Conservation (phyloP, 1,140 invertebrate genomes). For the Mercenaria mercenaria region DNA sequence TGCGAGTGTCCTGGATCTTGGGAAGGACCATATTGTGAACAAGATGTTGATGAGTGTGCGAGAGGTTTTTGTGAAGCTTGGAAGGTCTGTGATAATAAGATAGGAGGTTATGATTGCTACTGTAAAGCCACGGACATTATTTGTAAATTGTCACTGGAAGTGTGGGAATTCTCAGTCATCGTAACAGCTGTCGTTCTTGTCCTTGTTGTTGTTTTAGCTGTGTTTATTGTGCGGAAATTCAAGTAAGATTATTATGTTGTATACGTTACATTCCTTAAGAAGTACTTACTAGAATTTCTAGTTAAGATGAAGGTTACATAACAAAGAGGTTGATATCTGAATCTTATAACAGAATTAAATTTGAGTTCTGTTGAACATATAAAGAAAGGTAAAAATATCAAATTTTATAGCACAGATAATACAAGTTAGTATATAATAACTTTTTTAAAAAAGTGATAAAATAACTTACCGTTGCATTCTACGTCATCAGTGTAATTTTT, state of each 20-base stretch:
- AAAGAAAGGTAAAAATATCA: too few species aligned
- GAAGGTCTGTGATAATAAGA: not conserved
- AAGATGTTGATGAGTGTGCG: slow-evolving; percentile 28
- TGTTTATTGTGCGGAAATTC: not conserved
- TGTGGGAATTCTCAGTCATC: slow-evolving; percentile 17
- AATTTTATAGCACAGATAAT: not conserved
- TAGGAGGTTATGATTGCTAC: slow-evolving; percentile 25
- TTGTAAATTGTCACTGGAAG: slow-evolving; percentile 18
- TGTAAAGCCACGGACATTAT: slow-evolving; percentile 19
- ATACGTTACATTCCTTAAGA: too few species aligned
- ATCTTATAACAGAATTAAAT: too few species aligned
- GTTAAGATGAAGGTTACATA: too few species aligned
- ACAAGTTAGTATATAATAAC: too few species aligned
- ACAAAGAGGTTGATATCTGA: too few species aligned
- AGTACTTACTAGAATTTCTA: too few species aligned
- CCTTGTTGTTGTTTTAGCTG: not conserved
- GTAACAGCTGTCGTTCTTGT: not conserved
- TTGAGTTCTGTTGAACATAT: too few species aligned
- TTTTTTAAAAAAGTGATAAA: too few species aligned
- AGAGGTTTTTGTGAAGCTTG: not conserved
- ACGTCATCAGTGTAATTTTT: too few species aligned
- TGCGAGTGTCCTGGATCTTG: slow-evolving; percentile 15
- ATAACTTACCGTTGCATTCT: too few species aligned
- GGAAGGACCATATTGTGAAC: slow-evolving; percentile 28
- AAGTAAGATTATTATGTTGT: slow-evolving; percentile 25